phyloP scores from a whole-genome alignment of 2,888 invertebrate species.

The Holacanthella duospinosa region DNA sequence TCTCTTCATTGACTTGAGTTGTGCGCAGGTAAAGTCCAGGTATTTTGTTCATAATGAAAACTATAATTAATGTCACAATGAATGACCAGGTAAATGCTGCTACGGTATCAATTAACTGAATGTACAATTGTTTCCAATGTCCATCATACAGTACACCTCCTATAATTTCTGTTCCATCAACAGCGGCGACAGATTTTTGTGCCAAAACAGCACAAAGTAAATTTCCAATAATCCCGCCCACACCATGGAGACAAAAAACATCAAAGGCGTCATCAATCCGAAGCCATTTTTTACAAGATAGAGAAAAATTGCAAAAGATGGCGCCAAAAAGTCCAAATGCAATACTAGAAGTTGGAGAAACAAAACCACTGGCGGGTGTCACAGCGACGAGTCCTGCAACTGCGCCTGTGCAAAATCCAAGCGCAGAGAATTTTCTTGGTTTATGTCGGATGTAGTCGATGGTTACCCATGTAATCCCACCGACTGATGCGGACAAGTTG shows the following conservation, averaged over 20 bases:
- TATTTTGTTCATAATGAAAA: conserved; percentile 30
- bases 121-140: conserved; percentile 29
- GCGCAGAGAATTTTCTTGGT: conserved; percentile 20
- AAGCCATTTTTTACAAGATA: conserved; percentile 22
- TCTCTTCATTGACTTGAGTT: conserved; percentile 21
- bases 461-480: conserved; percentile 27
- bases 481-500: conserved; percentile 28
- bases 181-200: conserved; percentile 28
- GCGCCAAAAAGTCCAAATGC: conserved; percentile 31
- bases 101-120: conserved; percentile 23
- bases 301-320: conserved; percentile 25
- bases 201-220: conserved; percentile 32
- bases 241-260: conserved; percentile 31
- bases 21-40: conserved; percentile 32
- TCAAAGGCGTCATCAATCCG: conserved; percentile 31
- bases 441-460: conserved; percentile 20
- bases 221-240: conserved; percentile 27
- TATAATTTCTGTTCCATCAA: conserved; percentile 28
- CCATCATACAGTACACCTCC: conserved; percentile 34
- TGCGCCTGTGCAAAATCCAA: conserved; percentile 28
- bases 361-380: conserved; percentile 27
- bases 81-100: conserved; percentile 30
- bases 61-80: conserved; percentile 24
- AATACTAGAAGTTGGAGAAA: conserved; percentile 20
- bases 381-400: conserved; percentile 28